Evolutionary conservation across 1,140 invertebrate species (phyloP).

Genomic region (Notospermus geniculatus): DNA sequence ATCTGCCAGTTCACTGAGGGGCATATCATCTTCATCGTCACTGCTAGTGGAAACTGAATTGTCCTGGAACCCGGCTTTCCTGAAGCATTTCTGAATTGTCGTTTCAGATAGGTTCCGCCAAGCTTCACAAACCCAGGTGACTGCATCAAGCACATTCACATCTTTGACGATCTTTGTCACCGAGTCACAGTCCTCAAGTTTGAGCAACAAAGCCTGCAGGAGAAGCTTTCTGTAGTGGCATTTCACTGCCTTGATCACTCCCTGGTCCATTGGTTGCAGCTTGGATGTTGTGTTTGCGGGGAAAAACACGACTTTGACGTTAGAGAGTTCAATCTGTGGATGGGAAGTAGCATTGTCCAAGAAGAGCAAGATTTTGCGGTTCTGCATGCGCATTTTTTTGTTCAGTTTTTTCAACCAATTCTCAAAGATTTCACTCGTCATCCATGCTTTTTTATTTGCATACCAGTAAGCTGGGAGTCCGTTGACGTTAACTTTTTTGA

Average conservation of each 20-base stretch:
- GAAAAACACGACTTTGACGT: neutral
- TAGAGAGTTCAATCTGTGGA: neutral
- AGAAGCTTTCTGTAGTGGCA: neutral
- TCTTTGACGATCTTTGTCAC: neutral
- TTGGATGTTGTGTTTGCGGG: neutral
- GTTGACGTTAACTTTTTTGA: slow-evolving; percentile 24
- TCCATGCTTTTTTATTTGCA: slow-evolving; percentile 32
- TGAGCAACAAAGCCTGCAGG: neutral
- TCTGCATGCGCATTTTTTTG: slow-evolving; percentile 16
- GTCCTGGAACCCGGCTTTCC: too few relatives aligned
- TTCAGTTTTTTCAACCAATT: slow-evolving; percentile 30
- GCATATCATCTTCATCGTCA: too few relatives aligned
- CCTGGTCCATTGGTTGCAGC: neutral
- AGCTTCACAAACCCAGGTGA: neutral
- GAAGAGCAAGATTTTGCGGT: slow-evolving; percentile 24
- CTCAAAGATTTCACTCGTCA: slow-evolving; percentile 26
- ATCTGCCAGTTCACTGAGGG: too few relatives aligned
- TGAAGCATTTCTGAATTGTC: neutral
- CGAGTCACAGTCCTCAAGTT: neutral
- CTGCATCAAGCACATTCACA: neutral
- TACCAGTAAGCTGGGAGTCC: slow-evolving; percentile 23
- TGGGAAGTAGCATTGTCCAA: neutral
- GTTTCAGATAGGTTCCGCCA: neutral
- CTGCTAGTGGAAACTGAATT: too few relatives aligned
- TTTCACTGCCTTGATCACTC: neutral